Evolutionary conservation across 2,113 vertebrate species (phyloP).

Genomic region (Centropristis striata): DNA sequence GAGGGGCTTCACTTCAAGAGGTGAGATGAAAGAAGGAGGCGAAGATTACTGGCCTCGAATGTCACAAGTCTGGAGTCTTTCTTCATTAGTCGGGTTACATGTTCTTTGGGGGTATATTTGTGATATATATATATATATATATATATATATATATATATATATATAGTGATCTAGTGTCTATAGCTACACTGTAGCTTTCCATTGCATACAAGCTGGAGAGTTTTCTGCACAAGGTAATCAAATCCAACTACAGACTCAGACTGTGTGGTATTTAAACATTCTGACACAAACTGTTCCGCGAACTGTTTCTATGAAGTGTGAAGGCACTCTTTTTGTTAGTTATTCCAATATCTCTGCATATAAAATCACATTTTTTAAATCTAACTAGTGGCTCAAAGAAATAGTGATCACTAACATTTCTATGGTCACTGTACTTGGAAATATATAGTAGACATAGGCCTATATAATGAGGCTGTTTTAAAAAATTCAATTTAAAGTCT

Average conservation of each 20-base stretch:
- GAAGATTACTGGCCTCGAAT: slow-evolving; percentile 42
- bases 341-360: background rate
- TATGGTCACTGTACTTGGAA: background rate
- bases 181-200: background rate
- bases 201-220: background rate
- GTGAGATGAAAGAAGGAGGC: slow-evolving; percentile 55
- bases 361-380: background rate
- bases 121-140: slow-evolving; percentile 1
- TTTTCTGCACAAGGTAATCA: background rate
- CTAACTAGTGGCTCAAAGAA: background rate
- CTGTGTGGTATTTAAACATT: slow-evolving; percentile 1
- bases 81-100: slow-evolving; percentile 44
- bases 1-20: slow-evolving; percentile 52
- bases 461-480: background rate
- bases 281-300: slow-evolving; percentile 17
- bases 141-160: too few relatives aligned
- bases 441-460: background rate
- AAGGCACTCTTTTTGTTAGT: background rate
- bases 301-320: slow-evolving; percentile 4
- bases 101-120: slow-evolving; percentile 14
- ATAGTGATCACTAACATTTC: background rate
- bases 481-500: too few relatives aligned
- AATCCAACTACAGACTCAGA: background rate
- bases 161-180: too few relatives aligned
- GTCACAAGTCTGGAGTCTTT: slow-evolving; percentile 48